These are phyloP conservation scores for Electrona antarctica DNA, from an alignment of 2,113 vertebrate species.

Conservation along the genomic window DNA sequence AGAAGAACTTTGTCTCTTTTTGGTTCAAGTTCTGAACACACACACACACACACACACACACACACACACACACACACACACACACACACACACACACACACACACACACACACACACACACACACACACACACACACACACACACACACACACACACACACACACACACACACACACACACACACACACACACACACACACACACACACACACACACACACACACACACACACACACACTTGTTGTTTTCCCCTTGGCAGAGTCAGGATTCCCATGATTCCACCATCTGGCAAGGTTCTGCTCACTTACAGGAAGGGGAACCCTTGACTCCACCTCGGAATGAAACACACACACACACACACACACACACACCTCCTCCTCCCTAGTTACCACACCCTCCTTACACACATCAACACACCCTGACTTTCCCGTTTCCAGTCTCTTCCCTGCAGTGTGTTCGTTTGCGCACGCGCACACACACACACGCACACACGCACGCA, in stretches of 20 bases:
- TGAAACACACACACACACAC: conserved; percentile 43
- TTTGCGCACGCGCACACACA: too few species aligned
- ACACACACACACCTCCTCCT: conserved; percentile 27
- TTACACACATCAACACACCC: conserved; percentile 45
- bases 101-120: too few species aligned
- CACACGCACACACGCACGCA: too few species aligned
- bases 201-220: conserved; percentile 6
- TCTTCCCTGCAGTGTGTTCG: conserved; percentile 18
- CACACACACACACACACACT: conserved; percentile 10
- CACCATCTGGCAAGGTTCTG: conserved; percentile 34
- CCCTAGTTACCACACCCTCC: conserved; percentile 48
- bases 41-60: too few species aligned
- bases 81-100: too few species aligned
- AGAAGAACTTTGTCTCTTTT: too few species aligned
- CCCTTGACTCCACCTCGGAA: conserved; percentile 48
- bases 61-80: too few species aligned
- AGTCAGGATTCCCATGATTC: conserved; percentile 28
- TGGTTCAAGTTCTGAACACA: too few species aligned
- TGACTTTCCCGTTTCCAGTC: conserved; percentile 24
- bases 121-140: too few species aligned
- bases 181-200: conserved; percentile 9
- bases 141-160: too few species aligned
- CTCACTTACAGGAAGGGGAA: conserved; percentile 60
- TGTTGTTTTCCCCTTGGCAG: conserved; percentile 29
- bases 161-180: not conserved